A percentile compares a stretch with the other conserved stretches of the same genome.
Evolutionary conservation across 2,113 vertebrate genomes (phyloP).

Genomic region (Daphoenositta chrysoptera): DNA sequence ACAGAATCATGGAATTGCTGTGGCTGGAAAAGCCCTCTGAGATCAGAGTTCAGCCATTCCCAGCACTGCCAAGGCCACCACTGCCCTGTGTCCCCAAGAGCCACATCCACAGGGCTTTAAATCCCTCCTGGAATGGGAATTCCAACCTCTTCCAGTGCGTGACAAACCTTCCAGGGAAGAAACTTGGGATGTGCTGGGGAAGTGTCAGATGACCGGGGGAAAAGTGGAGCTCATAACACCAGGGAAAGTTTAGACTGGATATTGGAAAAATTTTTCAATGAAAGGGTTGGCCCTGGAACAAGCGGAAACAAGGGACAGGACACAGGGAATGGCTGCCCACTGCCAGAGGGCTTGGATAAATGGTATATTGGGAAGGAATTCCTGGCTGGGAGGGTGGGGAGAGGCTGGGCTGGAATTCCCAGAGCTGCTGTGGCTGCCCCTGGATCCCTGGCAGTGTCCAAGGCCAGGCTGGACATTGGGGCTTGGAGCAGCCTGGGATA

Average conservation of each 20-base stretch:
- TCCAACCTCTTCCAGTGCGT: neutral
- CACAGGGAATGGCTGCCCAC: accelerated
- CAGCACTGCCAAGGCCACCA: neutral
- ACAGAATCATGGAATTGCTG: neutral
- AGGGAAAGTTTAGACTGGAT: neutral
- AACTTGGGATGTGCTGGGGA: no score
- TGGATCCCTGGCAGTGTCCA: neutral
- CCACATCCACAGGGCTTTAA: neutral
- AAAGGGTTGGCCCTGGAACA: neutral
- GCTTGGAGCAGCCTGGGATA: accelerated
- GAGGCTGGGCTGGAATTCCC: accelerated
- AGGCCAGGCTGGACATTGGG: neutral
- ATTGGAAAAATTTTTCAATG: neutral
- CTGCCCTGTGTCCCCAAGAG: neutral
- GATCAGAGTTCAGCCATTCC: neutral
- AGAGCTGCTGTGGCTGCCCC: neutral
- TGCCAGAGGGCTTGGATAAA: neutral
- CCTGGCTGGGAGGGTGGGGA: neutral
- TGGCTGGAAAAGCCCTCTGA: neutral
- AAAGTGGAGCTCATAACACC: neutral
- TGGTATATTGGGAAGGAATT: neutral
- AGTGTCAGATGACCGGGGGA: accelerated
- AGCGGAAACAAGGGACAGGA: neutral
- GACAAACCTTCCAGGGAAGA: accelerated
- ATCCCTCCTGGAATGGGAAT: neutral